A percentile compares a stretch with the other conserved stretches of the same genome.
Evolutionary conservation across 2,113 vertebrate genomes (phyloP).

Genomic region (Tiliqua scincoides): DNA sequence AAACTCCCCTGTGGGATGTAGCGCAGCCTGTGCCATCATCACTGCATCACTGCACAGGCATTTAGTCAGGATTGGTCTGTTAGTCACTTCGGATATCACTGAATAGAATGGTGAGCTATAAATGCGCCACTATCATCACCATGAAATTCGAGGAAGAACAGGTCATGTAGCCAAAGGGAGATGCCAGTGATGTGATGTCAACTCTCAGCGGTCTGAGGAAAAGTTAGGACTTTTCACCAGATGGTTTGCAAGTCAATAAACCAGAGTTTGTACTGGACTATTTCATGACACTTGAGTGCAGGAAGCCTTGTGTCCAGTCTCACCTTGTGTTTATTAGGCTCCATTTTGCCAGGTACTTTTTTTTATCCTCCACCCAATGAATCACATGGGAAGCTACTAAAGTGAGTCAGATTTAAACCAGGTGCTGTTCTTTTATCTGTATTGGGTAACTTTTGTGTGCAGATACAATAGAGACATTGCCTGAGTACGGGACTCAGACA

Average conservation of each 20-base stretch:
- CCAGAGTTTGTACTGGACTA: neutral
- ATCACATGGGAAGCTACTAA: conserved; percentile 48
- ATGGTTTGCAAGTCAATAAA: neutral
- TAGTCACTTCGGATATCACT: too few species aligned
- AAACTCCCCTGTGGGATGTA: too few species aligned
- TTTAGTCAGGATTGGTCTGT: neutral
- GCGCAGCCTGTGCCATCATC: too few species aligned
- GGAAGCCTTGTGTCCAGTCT: conserved; percentile 36
- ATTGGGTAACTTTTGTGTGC: conserved; percentile 40
- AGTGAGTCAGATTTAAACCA: conserved; percentile 54
- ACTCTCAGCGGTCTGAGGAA: neutral
- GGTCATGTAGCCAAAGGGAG: neutral
- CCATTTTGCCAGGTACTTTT: conserved; percentile 29
- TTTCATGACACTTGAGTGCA: neutral
- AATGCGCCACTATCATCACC: too few species aligned
- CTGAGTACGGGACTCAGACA: conserved; percentile 1
- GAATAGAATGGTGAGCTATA: too few species aligned
- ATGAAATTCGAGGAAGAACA: neutral
- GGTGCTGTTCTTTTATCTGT: conserved; percentile 44
- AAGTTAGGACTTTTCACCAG: neutral
- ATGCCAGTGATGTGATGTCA: neutral
- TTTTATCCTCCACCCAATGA: conserved; percentile 32
- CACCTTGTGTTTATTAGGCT: neutral
- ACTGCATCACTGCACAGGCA: neutral
- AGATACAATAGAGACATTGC: conserved; percentile 41